phyloP scores from a whole-genome alignment of 1,140 invertebrate genomes.

The Ephestia elutella region DNA sequence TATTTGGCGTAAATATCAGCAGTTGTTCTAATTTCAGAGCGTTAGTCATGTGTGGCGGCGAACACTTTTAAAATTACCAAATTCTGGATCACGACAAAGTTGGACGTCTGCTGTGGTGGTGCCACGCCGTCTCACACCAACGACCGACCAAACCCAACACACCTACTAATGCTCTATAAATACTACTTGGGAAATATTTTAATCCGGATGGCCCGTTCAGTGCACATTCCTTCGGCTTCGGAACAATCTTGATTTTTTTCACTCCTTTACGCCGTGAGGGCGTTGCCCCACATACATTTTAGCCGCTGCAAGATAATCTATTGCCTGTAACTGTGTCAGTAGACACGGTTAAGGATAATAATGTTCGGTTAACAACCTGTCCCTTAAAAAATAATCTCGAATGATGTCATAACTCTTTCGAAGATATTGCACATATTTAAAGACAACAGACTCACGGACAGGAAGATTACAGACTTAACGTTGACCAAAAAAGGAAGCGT shows the following conservation, averaged over 20 bases:
- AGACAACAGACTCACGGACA: constrained; percentile 30
- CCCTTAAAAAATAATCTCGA: constrained; percentile 16
- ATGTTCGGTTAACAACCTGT: constrained; percentile 29
- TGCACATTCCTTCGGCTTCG: constrained; percentile 58
- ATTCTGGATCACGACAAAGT: constrained; percentile 55
- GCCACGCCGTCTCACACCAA: constrained; percentile 68
- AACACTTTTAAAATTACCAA: constrained; percentile 41
- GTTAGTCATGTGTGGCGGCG: constrained; percentile 14
- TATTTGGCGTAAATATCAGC: constrained; percentile 15
- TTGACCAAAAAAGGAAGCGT: constrained; percentile 57
- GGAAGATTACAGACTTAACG: constrained; percentile 50
- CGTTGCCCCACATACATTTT: constrained; percentile 39
- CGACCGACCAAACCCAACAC: constrained; percentile 54
- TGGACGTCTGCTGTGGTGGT: constrained; percentile 61
- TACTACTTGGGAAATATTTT: constrained; percentile 68
- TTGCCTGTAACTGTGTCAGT: constrained; percentile 43
- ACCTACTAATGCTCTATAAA: constrained; percentile 66
- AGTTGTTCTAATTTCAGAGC: constrained; percentile 15
- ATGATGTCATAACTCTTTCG: constrained; percentile 16
- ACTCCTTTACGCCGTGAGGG: constrained; percentile 27
- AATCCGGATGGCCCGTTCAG: constrained; percentile 67
- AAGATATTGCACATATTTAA: constrained; percentile 14
- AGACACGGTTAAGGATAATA: constrained; percentile 31
- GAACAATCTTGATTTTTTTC: constrained; percentile 47
- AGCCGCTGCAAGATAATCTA: constrained; percentile 32